Base-by-base conservation (phyloP, 2,113 vertebrate species). In the Aptenodytes patagonicus region DNA sequence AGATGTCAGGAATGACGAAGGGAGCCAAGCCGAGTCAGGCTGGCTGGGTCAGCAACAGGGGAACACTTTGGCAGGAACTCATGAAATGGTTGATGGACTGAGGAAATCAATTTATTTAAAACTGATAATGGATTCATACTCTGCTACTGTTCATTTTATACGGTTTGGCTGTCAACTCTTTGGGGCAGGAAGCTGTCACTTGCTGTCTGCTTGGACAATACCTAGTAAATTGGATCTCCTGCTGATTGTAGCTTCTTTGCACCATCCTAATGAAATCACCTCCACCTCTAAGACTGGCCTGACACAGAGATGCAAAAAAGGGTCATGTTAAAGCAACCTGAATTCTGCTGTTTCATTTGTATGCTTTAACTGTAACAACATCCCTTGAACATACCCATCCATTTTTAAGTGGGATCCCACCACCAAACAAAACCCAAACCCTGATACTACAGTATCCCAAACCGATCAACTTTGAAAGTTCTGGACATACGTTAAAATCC, bases 91-190 rank as follows among this genome's bases (percentile, higher is more conserved):
- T 91, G 65, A 91, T 42, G 38, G 60, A 89, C 51, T 34, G 15
- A 70, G 57, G 31, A 82, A 75, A 83, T 87, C 28, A n/a, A 82
- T 89, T 83, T 60, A 71, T 93, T 95, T 75, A 76, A 91, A 95
- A 75, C 52, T 49, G 58, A 51, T 72, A 85, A 79, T 17, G 7
- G 34, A 94, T 85, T 90, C 58, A 80, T 65, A 69, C 38, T 83
- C 40, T 76, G 72, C 72, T 84, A 3, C 52, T 57, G 80, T 49
- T 95, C 34, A 36, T 71, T 88, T 83, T 28, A 47, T 28, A 54
- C 2, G 9, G 51, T 44, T 89, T 66, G 54, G 57, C 51, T 91
- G 84, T 86, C 82, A 94, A 16, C 5, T 69, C 20, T 51, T 71
- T 77, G 93, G 92, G 82, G 68, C 68, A 86, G 49, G 32, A 57